These are phyloP conservation scores for Rosalia funebris DNA, from an alignment of 2,888 invertebrate species.

Conservation along the genomic window DNA sequence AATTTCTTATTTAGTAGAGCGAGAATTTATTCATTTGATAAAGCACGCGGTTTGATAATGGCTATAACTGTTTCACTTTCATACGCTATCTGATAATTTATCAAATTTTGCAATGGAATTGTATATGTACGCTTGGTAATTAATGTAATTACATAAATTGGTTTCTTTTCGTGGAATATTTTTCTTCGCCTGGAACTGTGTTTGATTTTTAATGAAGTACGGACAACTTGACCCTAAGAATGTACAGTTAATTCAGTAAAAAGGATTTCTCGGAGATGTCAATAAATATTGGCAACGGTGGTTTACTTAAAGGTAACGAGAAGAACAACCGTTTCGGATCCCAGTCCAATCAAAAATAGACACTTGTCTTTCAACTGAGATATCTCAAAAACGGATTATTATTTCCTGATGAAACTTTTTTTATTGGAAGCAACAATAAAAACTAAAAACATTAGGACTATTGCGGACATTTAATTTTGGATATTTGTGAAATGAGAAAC, in stretches of 20 bases:
- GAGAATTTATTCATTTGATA: slow-evolving; percentile 8
- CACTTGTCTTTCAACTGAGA: no score
- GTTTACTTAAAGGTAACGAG: no score
- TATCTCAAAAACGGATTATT: no score
- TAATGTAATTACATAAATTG: slow-evolving; percentile 3
- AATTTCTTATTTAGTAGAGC: slow-evolving; percentile 15
- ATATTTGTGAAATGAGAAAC: no score
- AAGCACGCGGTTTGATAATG: not conserved
- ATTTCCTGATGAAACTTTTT: no score
- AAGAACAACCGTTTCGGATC: no score
- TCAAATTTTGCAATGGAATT: slow-evolving; percentile 17
- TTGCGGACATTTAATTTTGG: no score
- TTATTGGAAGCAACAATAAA: no score
- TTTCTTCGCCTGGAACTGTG: not conserved
- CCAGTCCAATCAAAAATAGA: no score
- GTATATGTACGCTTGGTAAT: not conserved
- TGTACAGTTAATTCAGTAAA: not conserved
- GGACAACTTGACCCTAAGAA: not conserved
- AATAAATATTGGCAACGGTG: no score
- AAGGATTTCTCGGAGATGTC: no score
- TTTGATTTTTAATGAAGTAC: not conserved
- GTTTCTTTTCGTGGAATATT: slow-evolving; percentile 9
- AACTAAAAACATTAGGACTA: no score
- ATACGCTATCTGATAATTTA: not conserved
- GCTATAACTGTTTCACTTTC: slow-evolving; percentile 11